Evolutionary conservation across 1,140 invertebrate genomes (phyloP), one percentile per base, ranked within the genome.

Genomic region (Diorhabda carinulata): DNA sequence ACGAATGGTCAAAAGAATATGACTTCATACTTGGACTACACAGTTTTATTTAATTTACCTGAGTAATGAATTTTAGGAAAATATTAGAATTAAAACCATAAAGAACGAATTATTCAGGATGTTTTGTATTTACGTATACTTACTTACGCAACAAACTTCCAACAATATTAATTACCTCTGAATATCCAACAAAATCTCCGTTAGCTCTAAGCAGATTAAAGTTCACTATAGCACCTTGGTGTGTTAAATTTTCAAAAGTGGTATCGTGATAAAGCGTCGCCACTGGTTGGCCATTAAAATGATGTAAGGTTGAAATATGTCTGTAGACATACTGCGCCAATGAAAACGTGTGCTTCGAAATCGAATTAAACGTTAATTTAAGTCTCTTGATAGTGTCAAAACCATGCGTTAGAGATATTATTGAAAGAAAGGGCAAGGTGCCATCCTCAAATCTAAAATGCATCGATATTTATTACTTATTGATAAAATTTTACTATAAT

Each of bases 391-490:
- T 70, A 70, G 85, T 83, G 67, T 93, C 88, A 76, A 97, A 92
- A 52, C 95, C 95, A 83, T 94, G 87, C 71, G 89, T 86, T 3
- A 98, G 78, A 2, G 92, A 85, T 8, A 92, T 82, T 73, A 98
- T 95, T 9, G 93, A 91, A 25, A 97, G 82, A 82, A 94, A 98
- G 56, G 94, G 86, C 52, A 95, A 67, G 0, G 97, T 98, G 7
- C 97, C 97, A 86, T 98, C 95, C 85, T 98, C 96, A 84, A 96
- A 96, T 76, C 94, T 96, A 79, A 3, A 84, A 82, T 25, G 25
- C 25, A 25, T 25, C 25, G 25, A 25, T 25, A 25, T 25, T 25
- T 25, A 25, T 25, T 25, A 25, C 25, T 25, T 25, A 25, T 25
- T 25, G 25, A 25, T 25, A 25, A 25, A 25, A 25, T 25, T 25